These are phyloP conservation scores for Hyles lineata DNA, from an alignment of 2,888 invertebrate species.

Conservation along the genomic window DNA sequence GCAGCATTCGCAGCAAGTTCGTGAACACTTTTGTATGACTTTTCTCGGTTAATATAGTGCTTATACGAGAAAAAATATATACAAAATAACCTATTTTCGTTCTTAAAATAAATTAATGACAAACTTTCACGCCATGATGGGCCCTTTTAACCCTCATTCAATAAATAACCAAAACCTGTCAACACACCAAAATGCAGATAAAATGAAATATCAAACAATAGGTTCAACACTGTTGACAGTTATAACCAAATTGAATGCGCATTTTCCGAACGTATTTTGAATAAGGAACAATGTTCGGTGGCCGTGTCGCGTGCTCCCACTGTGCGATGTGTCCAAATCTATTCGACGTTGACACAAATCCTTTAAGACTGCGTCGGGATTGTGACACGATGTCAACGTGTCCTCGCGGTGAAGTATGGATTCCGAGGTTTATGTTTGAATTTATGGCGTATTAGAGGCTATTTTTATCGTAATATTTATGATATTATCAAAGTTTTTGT, in stretches of 20 bases:
- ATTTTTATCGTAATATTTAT: not conserved
- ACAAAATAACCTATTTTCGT: too few species aligned
- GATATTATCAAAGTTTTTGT: not conserved
- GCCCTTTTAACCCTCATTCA: too few species aligned
- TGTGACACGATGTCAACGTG: slow-evolving; percentile 21
- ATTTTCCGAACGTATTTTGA: not conserved
- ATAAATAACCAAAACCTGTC: too few species aligned
- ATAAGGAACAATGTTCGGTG: not conserved
- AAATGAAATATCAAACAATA: too few species aligned
- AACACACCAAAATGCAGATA: too few species aligned
- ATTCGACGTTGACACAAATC: slow-evolving; percentile 16
- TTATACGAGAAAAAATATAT: too few species aligned
- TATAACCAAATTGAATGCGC: not conserved
- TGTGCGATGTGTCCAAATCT: not conserved
- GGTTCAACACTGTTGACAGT: not conserved
- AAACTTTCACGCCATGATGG: too few species aligned
- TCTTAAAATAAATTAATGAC: too few species aligned
- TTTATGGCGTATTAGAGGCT: not conserved
- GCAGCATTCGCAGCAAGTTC: too few species aligned
- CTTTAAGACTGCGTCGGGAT: slow-evolving; percentile 16
- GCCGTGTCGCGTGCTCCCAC: not conserved
- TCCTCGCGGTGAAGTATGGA: not conserved
- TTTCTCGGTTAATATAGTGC: too few species aligned
- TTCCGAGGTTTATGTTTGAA: slow-evolving; percentile 9
- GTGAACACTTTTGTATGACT: too few species aligned